Evolutionary conservation across 2,888 invertebrate genomes (phyloP), one percentile per base, ranked within the genome.

Genomic region (Drosophila cognata): DNA sequence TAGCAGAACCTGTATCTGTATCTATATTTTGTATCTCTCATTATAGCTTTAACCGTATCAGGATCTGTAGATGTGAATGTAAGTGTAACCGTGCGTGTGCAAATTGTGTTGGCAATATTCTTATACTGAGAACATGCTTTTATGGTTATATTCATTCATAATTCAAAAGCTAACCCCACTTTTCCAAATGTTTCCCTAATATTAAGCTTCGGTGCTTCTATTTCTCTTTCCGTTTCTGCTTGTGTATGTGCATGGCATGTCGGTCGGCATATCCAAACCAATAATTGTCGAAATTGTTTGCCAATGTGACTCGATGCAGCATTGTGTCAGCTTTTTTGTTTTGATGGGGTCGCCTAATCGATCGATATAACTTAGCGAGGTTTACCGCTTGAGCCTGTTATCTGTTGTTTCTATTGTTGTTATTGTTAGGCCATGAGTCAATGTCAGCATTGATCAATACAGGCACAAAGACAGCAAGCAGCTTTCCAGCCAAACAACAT

Each of bases 141-240:
- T 74, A 73, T 82, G 75, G 67, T 71, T 65, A 11, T 38, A 28
- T 80, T 82, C n/a, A 80, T 83, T 80, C 80, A 82, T 84, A 84
- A 81, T 78, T 79, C 73, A 81, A 66, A 35, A 71, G 28, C 33
- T 48, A 58, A 53, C 51, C 29, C 38, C 52, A 65, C 61, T 67
- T 60, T 18, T 16, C n/a, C 59, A 43, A 64, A 57, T 60, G 41
- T 48, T 56, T 69, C 43, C 50, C 38, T 43, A 31, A 71, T 71
- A 28, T 18, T 50, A 21, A 50, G 21, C 25, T 21, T 36, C 21
- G 31, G 41, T 36, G 28, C 18, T 18, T 64, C 21, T 28, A 13
- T 21, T 5, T 52, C 31, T 29, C 7, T 35, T 8, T 48, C 21
- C 18, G 18, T 25, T 2, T 52, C 2, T 31, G 21, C 25, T 13